These are phyloP conservation scores for Astatoreochromis straeleni DNA, from an alignment of 2,113 vertebrate genomes.

Conservation along the genomic window DNA sequence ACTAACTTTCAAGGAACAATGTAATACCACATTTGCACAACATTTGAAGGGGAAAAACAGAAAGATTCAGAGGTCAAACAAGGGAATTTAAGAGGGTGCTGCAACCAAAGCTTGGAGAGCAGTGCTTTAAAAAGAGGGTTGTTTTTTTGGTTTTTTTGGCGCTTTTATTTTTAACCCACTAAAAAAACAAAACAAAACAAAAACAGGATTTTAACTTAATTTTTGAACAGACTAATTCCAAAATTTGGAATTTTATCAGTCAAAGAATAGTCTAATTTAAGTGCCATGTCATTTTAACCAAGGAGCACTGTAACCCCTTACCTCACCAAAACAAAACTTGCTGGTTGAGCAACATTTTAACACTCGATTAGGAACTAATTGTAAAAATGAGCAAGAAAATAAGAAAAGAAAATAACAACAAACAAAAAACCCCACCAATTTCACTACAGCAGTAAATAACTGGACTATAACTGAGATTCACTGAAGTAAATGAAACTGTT, in stretches of 20 bases:
- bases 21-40: not conserved
- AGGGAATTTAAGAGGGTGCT: slow-evolving; percentile 59
- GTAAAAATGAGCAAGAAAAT: slow-evolving; percentile 38
- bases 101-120: slow-evolving; percentile 71
- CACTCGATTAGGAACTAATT: slow-evolving; percentile 49
- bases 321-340: slow-evolving; percentile 82
- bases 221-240: slow-evolving; percentile 12
- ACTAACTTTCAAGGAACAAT: not conserved
- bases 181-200: accelerated
- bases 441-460: slow-evolving; percentile 54
- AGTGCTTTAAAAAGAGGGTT: slow-evolving; percentile 57
- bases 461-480: slow-evolving; percentile 31
- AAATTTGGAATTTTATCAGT: slow-evolving; percentile 7
- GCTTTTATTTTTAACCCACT: not conserved
- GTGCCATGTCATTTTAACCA: slow-evolving; percentile 57
- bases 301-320: slow-evolving; percentile 33
- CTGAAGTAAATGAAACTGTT: slow-evolving; percentile 27
- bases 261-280: slow-evolving; percentile 46
- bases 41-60: not conserved
- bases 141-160: not conserved
- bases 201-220: not conserved
- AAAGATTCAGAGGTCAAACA: slow-evolving; percentile 21
- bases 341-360: slow-evolving; percentile 85
- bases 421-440: slow-evolving; percentile 40
- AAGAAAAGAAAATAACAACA: not conserved